Evolutionary conservation across 1,140 invertebrate genomes (phyloP).

Genomic region (Drosophila sucinea): DNA sequence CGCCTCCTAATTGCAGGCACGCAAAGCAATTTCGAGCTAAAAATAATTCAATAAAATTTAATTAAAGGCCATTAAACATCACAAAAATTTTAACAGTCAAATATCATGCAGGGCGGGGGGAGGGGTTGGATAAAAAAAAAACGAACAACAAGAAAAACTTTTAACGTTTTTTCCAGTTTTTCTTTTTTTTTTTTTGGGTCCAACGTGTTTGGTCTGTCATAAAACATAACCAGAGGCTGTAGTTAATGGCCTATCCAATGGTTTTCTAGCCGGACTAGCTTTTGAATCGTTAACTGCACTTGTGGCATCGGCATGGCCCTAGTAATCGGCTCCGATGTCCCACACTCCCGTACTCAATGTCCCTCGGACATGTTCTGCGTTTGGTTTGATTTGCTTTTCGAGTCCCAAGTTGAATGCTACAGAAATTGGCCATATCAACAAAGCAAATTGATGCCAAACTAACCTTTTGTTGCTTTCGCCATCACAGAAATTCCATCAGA

Average conservation of each 20-base stretch:
- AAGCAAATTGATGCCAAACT: conserved; percentile 4
- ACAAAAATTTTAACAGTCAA: conserved; percentile 61
- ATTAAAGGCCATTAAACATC: conserved; percentile 47
- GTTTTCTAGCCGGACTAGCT: conserved; percentile 55
- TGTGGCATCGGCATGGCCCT: conserved; percentile 42
- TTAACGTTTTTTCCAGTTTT: conserved; percentile 15
- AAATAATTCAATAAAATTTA: conserved; percentile 64
- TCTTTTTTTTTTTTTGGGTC: conserved; percentile 38
- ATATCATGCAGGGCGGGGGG: conserved; percentile 37
- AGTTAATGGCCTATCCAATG: conserved; percentile 67
- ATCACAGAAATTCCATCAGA: not conserved
- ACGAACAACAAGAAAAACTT: conserved; percentile 38
- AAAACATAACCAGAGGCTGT: conserved; percentile 72
- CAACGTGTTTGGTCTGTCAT: conserved; percentile 68
- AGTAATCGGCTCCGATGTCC: not conserved
- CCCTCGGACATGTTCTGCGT: not conserved
- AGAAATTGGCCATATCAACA: not conserved
- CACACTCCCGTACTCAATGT: not conserved
- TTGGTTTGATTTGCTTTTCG: conserved; percentile 4
- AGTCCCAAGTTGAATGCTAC: not conserved
- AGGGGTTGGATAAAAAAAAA: conserved; percentile 21
- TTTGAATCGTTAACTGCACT: conserved; percentile 71
- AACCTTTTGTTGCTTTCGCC: not conserved
- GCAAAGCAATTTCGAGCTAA: conserved; percentile 47
- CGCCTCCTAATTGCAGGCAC: conserved; percentile 47